Conservation (phyloP, 2,797 vertebrate genomes). For the Aulostomus chinensis region DNA sequence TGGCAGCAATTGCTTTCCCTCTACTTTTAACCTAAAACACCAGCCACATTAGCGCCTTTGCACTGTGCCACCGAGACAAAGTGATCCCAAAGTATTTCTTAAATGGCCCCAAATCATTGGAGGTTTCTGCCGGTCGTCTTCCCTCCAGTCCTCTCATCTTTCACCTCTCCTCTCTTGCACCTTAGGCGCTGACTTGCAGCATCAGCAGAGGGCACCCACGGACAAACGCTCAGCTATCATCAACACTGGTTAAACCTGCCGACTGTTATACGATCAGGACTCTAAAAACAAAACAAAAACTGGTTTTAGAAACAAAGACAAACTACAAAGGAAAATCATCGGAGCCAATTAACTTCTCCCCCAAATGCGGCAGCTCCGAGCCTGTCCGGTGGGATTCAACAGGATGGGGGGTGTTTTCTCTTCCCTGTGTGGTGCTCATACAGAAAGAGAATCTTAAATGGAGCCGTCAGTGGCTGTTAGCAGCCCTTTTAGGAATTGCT, state of each 20-base stretch:
- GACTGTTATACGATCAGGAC: background rate
- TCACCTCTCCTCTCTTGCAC: background rate
- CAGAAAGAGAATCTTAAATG: constrained; percentile 12
- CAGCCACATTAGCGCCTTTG: too few species aligned
- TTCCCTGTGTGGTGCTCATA: background rate
- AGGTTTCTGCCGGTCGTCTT: too few species aligned
- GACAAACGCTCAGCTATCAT: background rate
- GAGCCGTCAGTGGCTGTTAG: constrained; percentile 1
- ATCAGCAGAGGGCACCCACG: background rate
- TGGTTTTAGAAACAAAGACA: constrained; percentile 17
- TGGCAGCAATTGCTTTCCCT: too few species aligned
- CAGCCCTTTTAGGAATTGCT: background rate
- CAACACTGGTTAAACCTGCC: constrained; percentile 2
- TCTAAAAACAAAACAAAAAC: background rate
- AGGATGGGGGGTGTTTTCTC: background rate
- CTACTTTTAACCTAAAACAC: too few species aligned
- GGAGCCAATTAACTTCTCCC: constrained; percentile 26
- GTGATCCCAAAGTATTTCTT: too few species aligned
- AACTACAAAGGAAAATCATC: constrained; percentile 18
- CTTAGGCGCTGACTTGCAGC: constrained; percentile 1
- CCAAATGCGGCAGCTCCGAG: constrained; percentile 16
- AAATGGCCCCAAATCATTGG: too few species aligned
- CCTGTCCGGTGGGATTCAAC: constrained; percentile 20
- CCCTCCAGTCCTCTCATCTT: constrained; percentile 1
- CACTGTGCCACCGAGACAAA: too few species aligned